Conservation (phyloP, 2,113 vertebrate genomes). For the Solea senegalensis region DNA sequence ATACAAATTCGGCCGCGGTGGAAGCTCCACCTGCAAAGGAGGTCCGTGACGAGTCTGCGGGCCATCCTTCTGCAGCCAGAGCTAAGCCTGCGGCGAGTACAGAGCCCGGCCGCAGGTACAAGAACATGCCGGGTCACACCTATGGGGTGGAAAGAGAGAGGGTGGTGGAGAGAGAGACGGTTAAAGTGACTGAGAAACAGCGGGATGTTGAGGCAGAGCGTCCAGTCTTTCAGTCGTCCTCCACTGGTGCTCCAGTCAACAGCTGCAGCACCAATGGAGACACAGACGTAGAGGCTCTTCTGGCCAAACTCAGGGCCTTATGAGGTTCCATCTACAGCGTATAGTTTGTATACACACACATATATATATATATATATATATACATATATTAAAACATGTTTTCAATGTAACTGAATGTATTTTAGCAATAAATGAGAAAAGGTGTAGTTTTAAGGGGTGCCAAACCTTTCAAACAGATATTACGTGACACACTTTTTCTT, state of each 20-base stretch:
- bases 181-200: conserved; percentile 60
- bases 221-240: conserved; percentile 17
- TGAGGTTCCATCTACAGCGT: conserved; percentile 61
- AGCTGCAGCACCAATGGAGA: conserved; percentile 54
- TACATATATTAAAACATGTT: neutral
- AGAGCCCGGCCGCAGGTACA: conserved; percentile 46
- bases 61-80: conserved; percentile 73
- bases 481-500: no score
- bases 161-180: conserved; percentile 51
- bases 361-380: neutral
- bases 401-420: no score
- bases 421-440: no score
- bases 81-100: conserved; percentile 39
- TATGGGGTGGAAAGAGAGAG: conserved; percentile 57
- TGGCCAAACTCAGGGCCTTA: conserved; percentile 91
- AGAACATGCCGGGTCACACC: conserved; percentile 29
- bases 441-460: no score
- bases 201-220: conserved; percentile 23
- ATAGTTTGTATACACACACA: neutral
- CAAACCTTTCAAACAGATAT: no score
- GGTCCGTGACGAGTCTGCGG: conserved; percentile 84
- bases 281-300: conserved; percentile 91
- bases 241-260: conserved; percentile 27
- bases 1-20: conserved; percentile 78
- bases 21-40: conserved; percentile 85